Percentiles rank a stretch among this genome's conserved stretches.
phyloP scores from a whole-genome alignment of 2,113 vertebrate species.

The Calyptomena viridis region DNA sequence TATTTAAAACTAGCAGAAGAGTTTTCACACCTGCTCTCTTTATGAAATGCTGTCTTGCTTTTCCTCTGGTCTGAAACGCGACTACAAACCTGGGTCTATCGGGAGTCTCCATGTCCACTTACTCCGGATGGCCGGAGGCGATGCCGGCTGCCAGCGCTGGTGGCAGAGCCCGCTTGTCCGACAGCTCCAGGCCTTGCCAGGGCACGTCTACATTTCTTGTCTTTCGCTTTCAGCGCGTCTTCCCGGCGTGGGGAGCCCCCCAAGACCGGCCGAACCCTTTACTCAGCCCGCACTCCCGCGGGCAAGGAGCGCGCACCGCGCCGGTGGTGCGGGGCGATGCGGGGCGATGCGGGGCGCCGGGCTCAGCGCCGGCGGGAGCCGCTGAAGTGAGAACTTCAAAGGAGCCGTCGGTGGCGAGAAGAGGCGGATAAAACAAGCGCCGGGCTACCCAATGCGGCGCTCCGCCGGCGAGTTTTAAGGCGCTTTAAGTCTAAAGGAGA shows the following conservation, averaged over 20 bases:
- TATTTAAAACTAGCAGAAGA: not conserved
- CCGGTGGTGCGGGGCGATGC: not conserved
- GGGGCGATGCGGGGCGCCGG: not conserved
- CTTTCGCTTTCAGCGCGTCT: no score
- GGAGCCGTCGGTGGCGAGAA: not conserved
- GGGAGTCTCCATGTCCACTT: accelerated
- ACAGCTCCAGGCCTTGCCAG: not conserved
- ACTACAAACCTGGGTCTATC: accelerated
- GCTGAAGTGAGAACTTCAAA: not conserved
- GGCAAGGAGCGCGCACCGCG: not conserved
- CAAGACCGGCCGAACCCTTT: accelerated
- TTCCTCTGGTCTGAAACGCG: not conserved
- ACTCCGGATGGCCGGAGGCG: not conserved
- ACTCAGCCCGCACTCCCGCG: not conserved
- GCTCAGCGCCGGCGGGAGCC: not conserved
- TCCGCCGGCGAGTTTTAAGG: not conserved
- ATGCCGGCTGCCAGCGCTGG: not conserved
- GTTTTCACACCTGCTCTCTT: not conserved
- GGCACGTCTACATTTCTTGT: not conserved
- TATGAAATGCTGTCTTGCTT: not conserved
- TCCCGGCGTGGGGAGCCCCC: not conserved
- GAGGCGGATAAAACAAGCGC: not conserved
- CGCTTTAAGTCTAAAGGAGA: not conserved
- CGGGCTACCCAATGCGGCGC: not conserved
- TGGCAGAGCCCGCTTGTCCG: not conserved